Evolutionary conservation across 2,888 invertebrate species (phyloP).

Genomic region (Globia sparganii): DNA sequence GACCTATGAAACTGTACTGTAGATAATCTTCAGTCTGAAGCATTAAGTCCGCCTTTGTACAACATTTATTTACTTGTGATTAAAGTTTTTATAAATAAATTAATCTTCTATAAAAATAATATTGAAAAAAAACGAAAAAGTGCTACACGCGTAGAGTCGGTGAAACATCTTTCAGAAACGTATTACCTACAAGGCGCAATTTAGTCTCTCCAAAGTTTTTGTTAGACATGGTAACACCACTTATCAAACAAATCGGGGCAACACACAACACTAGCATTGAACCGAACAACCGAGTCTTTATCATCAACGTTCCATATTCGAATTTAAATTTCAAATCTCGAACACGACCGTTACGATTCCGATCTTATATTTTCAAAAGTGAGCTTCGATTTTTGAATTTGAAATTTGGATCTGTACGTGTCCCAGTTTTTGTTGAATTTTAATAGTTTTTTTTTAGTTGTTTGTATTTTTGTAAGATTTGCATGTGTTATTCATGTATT

Average conservation of each 20-base stretch:
- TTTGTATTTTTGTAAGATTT: constrained; percentile 34
- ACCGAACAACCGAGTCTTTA: constrained; percentile 56
- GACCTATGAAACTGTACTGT: not conserved
- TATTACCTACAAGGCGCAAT: not conserved
- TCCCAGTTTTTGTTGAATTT: constrained; percentile 59
- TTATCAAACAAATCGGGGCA: constrained; percentile 53
- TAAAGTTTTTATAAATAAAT: not conserved
- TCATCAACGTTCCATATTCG: constrained; percentile 64
- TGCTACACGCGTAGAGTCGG: not conserved
- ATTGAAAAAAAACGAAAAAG: not conserved
- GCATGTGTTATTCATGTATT: constrained; percentile 53
- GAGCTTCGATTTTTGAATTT: constrained; percentile 54
- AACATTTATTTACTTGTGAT: not conserved
- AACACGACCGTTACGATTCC: constrained; percentile 50
- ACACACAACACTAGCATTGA: constrained; percentile 57
- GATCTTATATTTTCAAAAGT: constrained; percentile 53
- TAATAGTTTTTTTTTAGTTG: constrained; percentile 36
- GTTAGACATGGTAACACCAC: constrained; percentile 38
- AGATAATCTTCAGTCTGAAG: not conserved
- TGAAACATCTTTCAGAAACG: not conserved
- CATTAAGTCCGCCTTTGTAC: not conserved
- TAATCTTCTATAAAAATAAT: too few relatives aligned
- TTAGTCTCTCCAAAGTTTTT: not conserved
- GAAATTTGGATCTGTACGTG: constrained; percentile 53
- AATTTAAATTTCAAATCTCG: constrained; percentile 68